phyloP scores from a whole-genome alignment of 1,140 invertebrate genomes.

The Drosophila littoralis region DNA sequence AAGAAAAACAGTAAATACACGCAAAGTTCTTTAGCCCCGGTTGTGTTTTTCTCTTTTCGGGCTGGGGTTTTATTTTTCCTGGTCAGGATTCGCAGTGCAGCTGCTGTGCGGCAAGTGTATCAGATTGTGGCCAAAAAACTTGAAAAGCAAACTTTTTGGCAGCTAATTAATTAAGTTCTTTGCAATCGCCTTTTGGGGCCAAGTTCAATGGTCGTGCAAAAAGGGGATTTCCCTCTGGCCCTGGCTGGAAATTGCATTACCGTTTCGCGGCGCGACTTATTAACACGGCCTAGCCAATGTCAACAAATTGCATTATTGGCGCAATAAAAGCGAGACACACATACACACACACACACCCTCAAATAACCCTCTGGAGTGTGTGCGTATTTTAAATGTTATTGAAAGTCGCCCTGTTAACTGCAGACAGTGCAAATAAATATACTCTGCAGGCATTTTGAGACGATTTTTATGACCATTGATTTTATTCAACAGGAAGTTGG shows the following conservation, averaged over 20 bases:
- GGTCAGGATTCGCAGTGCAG: constrained; percentile 33
- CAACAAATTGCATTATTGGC: constrained; percentile 79
- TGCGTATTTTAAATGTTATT: constrained; percentile 62
- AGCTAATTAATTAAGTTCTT: constrained; percentile 83
- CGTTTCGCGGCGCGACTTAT: constrained; percentile 51
- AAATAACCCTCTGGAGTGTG: constrained; percentile 36
- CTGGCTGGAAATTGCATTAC: constrained; percentile 59
- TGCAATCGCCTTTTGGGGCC: constrained; percentile 11
- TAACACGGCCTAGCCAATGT: constrained; percentile 77
- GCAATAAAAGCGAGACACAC: constrained; percentile 64
- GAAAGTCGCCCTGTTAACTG: constrained; percentile 36
- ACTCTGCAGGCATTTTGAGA: background rate
- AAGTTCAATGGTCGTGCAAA: constrained; percentile 38
- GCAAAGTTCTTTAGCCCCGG: constrained; percentile 51
- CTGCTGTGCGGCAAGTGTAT: constrained; percentile 60
- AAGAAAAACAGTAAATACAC: constrained; percentile 67
- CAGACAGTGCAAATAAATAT: constrained; percentile 26
- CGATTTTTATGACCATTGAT: background rate
- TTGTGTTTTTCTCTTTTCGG: background rate
- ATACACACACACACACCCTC: constrained; percentile 24
- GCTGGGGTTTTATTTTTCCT: constrained; percentile 32
- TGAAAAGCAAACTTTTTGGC: constrained; percentile 57
- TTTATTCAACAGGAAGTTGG: too few relatives aligned
- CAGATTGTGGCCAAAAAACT: constrained; percentile 76
- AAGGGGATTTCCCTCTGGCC: constrained; percentile 21